phyloP scores from a whole-genome alignment of 2,888 invertebrate genomes.

The Ophion ventricosus region DNA sequence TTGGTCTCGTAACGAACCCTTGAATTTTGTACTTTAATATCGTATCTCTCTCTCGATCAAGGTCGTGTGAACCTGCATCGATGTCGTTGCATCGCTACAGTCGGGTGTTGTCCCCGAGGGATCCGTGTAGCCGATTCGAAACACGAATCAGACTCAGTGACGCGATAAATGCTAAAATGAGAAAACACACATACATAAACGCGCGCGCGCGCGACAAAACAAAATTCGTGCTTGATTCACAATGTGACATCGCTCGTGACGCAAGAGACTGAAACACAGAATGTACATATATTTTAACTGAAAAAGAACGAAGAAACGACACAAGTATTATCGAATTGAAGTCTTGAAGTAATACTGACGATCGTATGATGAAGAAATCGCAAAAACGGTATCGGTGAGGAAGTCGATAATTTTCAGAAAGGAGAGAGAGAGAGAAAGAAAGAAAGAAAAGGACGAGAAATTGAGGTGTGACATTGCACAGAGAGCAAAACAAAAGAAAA shows the following conservation, averaged over 20 bases:
- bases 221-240: not conserved
- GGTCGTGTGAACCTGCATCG: not conserved
- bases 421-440: not conserved
- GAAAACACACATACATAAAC: not conserved
- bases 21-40: slow-evolving; percentile 67
- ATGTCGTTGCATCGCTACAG: not conserved
- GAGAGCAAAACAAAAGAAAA: slow-evolving; percentile 50
- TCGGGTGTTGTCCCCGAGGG: not conserved
- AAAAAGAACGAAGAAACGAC: slow-evolving; percentile 51
- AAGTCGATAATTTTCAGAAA: slow-evolving; percentile 3
- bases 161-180: not conserved
- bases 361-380: not conserved
- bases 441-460: slow-evolving; percentile 5
- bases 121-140: not conserved
- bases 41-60: slow-evolving; percentile 21
- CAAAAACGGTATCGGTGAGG: not conserved
- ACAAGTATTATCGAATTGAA: slow-evolving; percentile 55
- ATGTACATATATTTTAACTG: slow-evolving; percentile 73
- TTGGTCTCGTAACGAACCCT: slow-evolving; percentile 1
- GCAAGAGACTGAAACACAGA: slow-evolving; percentile 71
- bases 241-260: slow-evolving; percentile 43
- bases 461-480: slow-evolving; percentile 20
- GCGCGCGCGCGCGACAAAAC: not conserved
- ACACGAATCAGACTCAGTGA: not conserved
- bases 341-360: slow-evolving; percentile 31